Percentiles rank a stretch among this genome's conserved stretches.
These are phyloP conservation scores for Helicoverpa assulta DNA, from an alignment of 2,888 invertebrate genomes.

Conservation along the genomic window DNA sequence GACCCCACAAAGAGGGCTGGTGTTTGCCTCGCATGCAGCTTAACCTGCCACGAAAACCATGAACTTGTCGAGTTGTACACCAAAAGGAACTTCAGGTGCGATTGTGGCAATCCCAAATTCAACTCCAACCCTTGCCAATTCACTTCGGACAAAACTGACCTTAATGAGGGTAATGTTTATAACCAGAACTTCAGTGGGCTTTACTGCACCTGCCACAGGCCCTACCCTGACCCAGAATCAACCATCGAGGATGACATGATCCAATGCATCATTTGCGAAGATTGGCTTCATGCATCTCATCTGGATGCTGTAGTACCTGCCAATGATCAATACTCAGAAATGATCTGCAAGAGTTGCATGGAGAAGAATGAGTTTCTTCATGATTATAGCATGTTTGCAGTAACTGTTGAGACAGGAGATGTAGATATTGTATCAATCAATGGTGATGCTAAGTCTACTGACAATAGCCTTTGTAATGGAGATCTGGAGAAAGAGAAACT, in stretches of 20 bases:
- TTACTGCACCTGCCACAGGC: slow-evolving; percentile 97
- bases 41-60: slow-evolving; percentile 98
- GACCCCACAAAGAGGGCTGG: slow-evolving; percentile 93
- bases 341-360: slow-evolving; percentile 95
- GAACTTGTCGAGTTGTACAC: slow-evolving; percentile 98
- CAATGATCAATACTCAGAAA: slow-evolving; percentile 93
- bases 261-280: slow-evolving; percentile 98
- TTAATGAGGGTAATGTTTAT: slow-evolving; percentile 94
- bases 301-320: slow-evolving; percentile 91
- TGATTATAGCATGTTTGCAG: slow-evolving; percentile 91
- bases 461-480: slow-evolving; percentile 58
- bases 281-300: slow-evolving; percentile 98
- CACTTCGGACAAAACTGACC: slow-evolving; percentile 90
- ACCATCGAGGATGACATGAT: slow-evolving; percentile 97
- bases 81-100: slow-evolving; percentile 98
- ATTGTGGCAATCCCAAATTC: slow-evolving; percentile 97
- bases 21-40: slow-evolving; percentile 98
- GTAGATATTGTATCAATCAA: slow-evolving; percentile 69
- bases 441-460: slow-evolving; percentile 50
- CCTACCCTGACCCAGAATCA: slow-evolving; percentile 98
- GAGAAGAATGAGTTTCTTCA: slow-evolving; percentile 93
- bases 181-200: slow-evolving; percentile 98
- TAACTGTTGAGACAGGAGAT: slow-evolving; percentile 74
- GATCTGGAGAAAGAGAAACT: slow-evolving; percentile 40
- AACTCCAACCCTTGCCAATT: slow-evolving; percentile 92